These are phyloP conservation scores for Mylabris phalerata DNA, from an alignment of 1,140 invertebrate species.

Conservation along the genomic window DNA sequence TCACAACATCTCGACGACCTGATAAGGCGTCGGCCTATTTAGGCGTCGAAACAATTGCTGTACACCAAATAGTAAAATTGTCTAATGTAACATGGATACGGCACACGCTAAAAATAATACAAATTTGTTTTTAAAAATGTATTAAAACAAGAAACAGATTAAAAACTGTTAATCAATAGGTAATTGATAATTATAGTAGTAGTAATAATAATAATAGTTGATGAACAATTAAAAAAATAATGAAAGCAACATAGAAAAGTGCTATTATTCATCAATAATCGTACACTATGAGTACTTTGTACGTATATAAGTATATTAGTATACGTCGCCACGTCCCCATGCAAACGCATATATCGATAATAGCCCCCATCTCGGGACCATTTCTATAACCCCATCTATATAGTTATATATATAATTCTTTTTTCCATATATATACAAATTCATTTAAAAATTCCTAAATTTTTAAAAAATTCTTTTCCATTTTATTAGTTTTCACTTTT, in stretches of 20 bases:
- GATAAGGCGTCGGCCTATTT: conserved; percentile 11
- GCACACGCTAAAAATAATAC: conserved; percentile 42
- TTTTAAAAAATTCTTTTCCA: conserved; percentile 24
- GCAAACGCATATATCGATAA: conserved; percentile 34
- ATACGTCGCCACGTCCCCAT: conserved; percentile 43
- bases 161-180: too few relatives aligned
- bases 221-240: conserved; percentile 21
- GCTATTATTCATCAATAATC: conserved; percentile 19
- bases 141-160: too few relatives aligned
- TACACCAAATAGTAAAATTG: conserved; percentile 47
- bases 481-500: too few relatives aligned
- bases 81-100: conserved; percentile 46
- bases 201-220: too few relatives aligned
- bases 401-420: conserved; percentile 45
- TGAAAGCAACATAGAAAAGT: conserved; percentile 42
- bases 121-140: neutral
- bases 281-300: conserved; percentile 43
- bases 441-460: conserved; percentile 46
- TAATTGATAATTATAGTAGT: too few relatives aligned
- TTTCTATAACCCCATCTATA: conserved; percentile 22
- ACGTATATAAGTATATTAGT: conserved; percentile 44
- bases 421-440: conserved; percentile 40
- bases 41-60: conserved; percentile 42
- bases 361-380: conserved; percentile 24
- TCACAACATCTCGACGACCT: conserved; percentile 41